These are phyloP conservation scores for Barbus barbus DNA, from an alignment of 2,113 vertebrate species.

Conservation along the genomic window DNA sequence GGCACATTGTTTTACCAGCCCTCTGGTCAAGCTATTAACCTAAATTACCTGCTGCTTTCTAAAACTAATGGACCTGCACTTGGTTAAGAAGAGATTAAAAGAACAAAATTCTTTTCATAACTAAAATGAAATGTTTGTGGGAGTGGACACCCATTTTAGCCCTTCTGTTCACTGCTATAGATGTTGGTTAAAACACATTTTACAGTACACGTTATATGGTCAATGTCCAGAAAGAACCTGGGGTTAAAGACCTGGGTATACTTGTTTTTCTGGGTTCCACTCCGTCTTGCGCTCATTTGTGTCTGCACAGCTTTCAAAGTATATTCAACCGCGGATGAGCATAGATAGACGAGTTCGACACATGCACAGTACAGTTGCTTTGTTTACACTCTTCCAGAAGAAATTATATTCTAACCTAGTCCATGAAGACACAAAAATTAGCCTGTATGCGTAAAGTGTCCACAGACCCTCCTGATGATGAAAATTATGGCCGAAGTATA, in stretches of 20 bases:
- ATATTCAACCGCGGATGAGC: too few species aligned
- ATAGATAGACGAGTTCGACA: too few species aligned
- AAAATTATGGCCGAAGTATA: too few species aligned
- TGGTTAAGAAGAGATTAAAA: neutral
- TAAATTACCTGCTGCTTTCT: neutral
- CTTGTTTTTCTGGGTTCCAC: too few species aligned
- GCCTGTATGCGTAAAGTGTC: too few species aligned
- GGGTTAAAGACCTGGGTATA: neutral
- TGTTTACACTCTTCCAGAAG: too few species aligned
- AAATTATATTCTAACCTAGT: too few species aligned
- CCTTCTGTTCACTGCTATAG: neutral
- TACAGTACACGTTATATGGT: neutral
- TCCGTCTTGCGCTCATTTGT: too few species aligned
- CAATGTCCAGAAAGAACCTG: neutral
- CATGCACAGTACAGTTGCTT: too few species aligned
- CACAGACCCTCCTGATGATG: too few species aligned
- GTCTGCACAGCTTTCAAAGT: too few species aligned
- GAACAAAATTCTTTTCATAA: neutral
- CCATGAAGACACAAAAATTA: too few species aligned
- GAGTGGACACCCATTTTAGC: conserved; percentile 47
- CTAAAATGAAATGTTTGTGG: conserved; percentile 8
- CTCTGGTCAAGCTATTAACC: conserved; percentile 2
- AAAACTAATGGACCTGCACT: neutral
- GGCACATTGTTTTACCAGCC: neutral
- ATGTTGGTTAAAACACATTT: neutral